Conservation (phyloP, 2,888 invertebrate species). For the Helobdella robusta region DNA sequence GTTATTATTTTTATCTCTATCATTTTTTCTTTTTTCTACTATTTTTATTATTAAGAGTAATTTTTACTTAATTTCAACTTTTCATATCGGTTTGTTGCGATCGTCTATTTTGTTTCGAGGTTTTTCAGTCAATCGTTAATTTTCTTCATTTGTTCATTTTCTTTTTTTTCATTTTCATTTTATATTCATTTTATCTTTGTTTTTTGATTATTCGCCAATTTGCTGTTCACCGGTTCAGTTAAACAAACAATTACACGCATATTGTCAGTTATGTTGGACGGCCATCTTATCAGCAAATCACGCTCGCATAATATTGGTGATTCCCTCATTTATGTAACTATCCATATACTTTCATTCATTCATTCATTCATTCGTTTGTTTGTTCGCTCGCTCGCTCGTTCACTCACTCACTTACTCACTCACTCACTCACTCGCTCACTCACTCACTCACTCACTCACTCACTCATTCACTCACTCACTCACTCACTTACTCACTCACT, state of each 20-base stretch:
- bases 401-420: constrained; percentile 3
- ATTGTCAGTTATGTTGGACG: too few species aligned
- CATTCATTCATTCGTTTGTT: constrained; percentile 2
- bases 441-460: constrained; percentile 3
- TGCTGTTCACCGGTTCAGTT: too few species aligned
- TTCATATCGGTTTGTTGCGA: not conserved
- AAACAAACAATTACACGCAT: too few species aligned
- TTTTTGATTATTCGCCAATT: too few species aligned
- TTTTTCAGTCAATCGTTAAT: not conserved
- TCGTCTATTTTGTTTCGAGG: not conserved
- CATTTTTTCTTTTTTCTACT: not conserved
- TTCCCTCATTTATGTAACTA: too few species aligned
- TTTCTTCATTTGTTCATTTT: not conserved
- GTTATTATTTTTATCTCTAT: not conserved
- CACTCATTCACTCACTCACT: constrained; percentile 3
- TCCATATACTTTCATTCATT: constrained; percentile 2
- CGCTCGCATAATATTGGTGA: too few species aligned
- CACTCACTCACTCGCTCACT: constrained; percentile 3
- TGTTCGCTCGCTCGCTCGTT: constrained; percentile 3
- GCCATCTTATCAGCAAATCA: too few species aligned
- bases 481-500: constrained; percentile 3
- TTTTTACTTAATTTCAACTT: not conserved
- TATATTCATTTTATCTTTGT: not conserved
- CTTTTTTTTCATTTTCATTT: not conserved
- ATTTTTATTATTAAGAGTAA: not conserved